A percentile compares a stretch with the other conserved stretches of the same genome.
phyloP scores from a whole-genome alignment of 2,797 vertebrate genomes.

The Siniperca scherzeri region DNA sequence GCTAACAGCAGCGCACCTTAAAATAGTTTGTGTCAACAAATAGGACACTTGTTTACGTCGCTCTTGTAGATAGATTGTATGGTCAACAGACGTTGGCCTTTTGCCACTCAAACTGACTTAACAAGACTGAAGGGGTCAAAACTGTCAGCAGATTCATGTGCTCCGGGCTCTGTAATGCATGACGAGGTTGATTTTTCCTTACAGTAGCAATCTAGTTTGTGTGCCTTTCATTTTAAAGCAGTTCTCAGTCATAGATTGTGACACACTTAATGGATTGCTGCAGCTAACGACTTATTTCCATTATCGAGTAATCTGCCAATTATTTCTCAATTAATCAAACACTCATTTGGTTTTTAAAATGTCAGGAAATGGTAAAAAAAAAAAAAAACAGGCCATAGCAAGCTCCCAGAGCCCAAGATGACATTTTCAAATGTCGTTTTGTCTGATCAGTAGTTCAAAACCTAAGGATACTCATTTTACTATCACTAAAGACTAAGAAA shows the following conservation, averaged over 20 bases:
- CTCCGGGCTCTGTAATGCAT: not conserved
- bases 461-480: not conserved
- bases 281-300: not conserved
- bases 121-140: not conserved
- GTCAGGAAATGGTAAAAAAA: not conserved
- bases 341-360: not conserved
- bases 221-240: not conserved
- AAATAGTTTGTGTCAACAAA: constrained; percentile 75
- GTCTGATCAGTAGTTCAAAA: not conserved
- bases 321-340: not conserved
- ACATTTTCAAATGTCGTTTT: not conserved
- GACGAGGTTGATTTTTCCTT: not conserved
- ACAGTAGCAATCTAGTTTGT: not conserved
- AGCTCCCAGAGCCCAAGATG: not conserved
- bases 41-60: constrained; percentile 72
- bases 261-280: not conserved
- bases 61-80: not conserved
- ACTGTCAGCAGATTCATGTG: not conserved
- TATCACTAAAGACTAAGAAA: not conserved
- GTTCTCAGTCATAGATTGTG: too few species aligned
- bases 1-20: constrained; percentile 42
- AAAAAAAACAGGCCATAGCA: not conserved
- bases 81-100: not conserved
- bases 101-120: not conserved
- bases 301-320: not conserved